A percentile compares a stretch with the other conserved stretches of the same genome.
Conservation (phyloP, 2,113 vertebrate species). For the Vidua macroura region DNA sequence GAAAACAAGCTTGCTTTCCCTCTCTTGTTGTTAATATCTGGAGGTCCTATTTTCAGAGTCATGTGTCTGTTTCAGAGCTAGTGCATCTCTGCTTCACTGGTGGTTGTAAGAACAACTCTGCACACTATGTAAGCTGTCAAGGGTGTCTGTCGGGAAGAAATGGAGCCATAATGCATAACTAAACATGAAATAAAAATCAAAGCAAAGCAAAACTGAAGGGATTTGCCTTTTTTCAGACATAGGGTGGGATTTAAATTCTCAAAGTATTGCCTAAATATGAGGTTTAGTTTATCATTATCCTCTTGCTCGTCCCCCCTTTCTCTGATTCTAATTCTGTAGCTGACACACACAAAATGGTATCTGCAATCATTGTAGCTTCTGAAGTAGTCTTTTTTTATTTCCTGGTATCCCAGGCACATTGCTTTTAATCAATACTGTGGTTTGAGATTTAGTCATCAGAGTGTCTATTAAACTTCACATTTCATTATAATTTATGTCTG, state of each 20-base stretch:
- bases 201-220: not conserved
- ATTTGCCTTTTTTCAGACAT: not conserved
- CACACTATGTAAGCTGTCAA: not conserved
- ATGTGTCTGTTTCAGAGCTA: not conserved
- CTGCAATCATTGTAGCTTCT: not conserved
- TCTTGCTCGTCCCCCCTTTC: fast-evolving
- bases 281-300: not conserved
- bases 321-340: not conserved
- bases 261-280: not conserved
- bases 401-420: not conserved
- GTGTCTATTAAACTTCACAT: not conserved
- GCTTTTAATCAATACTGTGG: not conserved
- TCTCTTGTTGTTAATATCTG: not conserved
- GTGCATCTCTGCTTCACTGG: not conserved
- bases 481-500: not conserved
- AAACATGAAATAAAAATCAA: not conserved
- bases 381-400: not conserved
- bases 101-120: not conserved
- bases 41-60: not conserved
- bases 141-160: not conserved
- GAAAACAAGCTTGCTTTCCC: not conserved
- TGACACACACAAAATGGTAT: fast-evolving
- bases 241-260: not conserved
- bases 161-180: not conserved
- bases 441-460: not conserved